Percentiles rank a stretch among this genome's conserved stretches.
Conservation (phyloP, 2,113 vertebrate genomes). For the Nansenia antarctica region DNA sequence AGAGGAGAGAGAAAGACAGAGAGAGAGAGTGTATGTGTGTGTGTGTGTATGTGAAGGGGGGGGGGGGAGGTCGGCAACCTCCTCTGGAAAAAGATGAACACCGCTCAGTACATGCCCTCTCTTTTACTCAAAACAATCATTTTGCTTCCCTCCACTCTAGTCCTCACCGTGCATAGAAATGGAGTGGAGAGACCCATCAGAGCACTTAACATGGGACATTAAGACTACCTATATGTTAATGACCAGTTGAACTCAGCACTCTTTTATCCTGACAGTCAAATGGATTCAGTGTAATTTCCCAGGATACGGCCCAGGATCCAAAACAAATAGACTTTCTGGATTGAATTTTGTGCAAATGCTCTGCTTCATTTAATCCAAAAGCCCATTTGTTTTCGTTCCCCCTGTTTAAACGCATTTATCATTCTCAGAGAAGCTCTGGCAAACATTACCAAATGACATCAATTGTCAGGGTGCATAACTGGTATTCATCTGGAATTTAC, state of each 20-base stretch:
- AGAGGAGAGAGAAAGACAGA: not conserved
- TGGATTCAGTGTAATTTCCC: conserved; percentile 21
- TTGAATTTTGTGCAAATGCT: conserved; percentile 25
- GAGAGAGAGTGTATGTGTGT: not conserved
- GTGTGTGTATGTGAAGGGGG: not conserved
- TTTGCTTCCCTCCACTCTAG: not conserved
- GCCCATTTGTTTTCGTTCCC: conserved; percentile 35
- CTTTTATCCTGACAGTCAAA: conserved; percentile 35
- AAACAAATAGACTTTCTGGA: conserved; percentile 38
- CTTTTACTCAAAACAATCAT: not conserved
- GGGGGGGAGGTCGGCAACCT: not conserved
- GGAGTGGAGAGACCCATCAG: conserved; percentile 1
- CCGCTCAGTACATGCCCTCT: not conserved
- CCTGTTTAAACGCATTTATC: conserved; percentile 25
- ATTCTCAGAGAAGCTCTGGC: not conserved
- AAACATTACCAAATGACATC: conserved; percentile 4
- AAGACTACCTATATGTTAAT: conserved; percentile 47
- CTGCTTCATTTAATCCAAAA: conserved; percentile 44
- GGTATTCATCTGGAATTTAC: no score
- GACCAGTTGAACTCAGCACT: conserved; percentile 42
- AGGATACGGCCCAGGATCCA: conserved; percentile 17
- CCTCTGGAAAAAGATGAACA: not conserved
- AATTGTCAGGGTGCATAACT: conserved; percentile 12
- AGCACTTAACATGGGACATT: conserved; percentile 41
- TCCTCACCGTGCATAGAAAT: not conserved